Evolutionary conservation across 53 echinoderm and acorn worm species (phyloP), one percentile per base, ranked within the genome.

Genomic region (Luidia sarsii): DNA sequence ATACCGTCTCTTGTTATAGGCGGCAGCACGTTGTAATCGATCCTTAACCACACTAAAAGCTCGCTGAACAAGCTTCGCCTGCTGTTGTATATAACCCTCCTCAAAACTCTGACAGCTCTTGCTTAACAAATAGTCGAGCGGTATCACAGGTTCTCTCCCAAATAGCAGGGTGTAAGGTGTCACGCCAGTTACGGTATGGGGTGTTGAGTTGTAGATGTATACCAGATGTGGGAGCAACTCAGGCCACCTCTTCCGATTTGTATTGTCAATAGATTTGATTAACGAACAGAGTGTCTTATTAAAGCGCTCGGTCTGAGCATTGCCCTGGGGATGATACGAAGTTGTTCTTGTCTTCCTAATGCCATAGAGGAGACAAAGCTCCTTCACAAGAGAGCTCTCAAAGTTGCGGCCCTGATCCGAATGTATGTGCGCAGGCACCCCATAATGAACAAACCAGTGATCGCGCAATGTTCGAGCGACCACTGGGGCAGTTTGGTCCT

Each of bases 171-270:
- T 4, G 28, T 56, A 56, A 4, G 56, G 56, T 6, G 56, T 23
- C 6, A 56, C 6, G 4, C 56, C 56, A 4, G 86, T 86, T 0
- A 56, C 45, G 18, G 77, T 20, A 41, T 86, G 86, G 18, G 86
- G 86, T 0, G 86, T 86, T 2, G 65, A 75, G 57, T 86, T 86
- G 34, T 86, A 86, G 5, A 86, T 24, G 14, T 66, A 86, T 0
- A 67, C 67, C 0, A 86, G 25, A 16, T 65, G 75, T 15, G 32
- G 14, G 0, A 85, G 48, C 10, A 85, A 19, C 6, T 73, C 85
- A 8, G 86, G 86, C 86, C 86, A 86, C 14, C 21, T n/a, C 33
- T 46, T 33, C 2, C 79, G 66, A 11, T 33, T 24, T 16, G 20
- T 49, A 14, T 38, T 55, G 2, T 67, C 48, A 7, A 86, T 13